phyloP scores from a whole-genome alignment of 2,113 vertebrate species.

The Ptilonorhynchus violaceus region DNA sequence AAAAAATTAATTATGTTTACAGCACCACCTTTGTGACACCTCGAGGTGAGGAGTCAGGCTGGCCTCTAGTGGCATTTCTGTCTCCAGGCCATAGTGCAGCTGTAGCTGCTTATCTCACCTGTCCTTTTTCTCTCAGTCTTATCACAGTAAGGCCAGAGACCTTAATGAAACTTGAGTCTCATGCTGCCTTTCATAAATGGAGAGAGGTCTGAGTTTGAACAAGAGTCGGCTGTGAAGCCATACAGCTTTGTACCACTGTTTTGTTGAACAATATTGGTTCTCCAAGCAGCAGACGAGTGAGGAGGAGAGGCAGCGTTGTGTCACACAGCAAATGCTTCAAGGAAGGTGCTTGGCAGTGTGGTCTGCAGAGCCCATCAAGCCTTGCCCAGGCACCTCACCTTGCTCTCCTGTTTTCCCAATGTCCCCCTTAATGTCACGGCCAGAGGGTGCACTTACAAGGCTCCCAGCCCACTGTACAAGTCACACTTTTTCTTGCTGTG shows the following conservation, averaged over 20 bases:
- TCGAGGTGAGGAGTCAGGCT: background rate
- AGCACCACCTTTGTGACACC: background rate
- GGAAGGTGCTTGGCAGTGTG: background rate
- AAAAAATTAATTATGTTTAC: background rate
- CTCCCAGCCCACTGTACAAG: background rate
- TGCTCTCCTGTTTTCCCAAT: background rate
- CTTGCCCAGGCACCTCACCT: background rate
- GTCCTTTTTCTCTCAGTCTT: background rate
- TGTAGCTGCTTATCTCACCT: background rate
- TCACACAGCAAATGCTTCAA: background rate
- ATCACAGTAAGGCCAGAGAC: too few species aligned
- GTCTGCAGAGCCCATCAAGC: background rate
- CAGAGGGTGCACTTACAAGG: background rate
- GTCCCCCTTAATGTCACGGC: too few species aligned
- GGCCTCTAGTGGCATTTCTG: background rate
- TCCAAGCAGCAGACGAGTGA: background rate
- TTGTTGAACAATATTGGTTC: background rate
- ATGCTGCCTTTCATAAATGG: background rate
- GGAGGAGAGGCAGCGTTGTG: background rate
- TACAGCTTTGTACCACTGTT: background rate
- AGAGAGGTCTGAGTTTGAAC: background rate
- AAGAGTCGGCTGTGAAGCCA: background rate
- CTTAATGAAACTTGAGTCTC: background rate
- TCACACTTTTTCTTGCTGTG: accelerated
- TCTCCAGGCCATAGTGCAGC: background rate